Evolutionary conservation across 2,113 vertebrate species (phyloP).

Genomic region (Chaetorhynchus papuensis): DNA sequence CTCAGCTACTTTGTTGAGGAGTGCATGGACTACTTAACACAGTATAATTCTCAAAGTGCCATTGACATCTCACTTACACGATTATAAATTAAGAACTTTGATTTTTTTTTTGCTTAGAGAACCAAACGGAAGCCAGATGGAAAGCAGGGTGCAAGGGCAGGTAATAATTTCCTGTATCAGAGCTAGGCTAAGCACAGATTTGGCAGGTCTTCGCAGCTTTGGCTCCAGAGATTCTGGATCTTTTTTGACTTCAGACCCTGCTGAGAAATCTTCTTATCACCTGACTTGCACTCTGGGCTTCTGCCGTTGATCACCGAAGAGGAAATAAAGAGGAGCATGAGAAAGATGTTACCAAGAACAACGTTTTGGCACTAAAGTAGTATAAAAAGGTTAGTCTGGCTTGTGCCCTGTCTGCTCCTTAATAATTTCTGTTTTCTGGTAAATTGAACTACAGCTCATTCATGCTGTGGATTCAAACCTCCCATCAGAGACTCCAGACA

Average conservation of each 20-base stretch:
- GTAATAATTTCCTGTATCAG: background rate
- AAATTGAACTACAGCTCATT: background rate
- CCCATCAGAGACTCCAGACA: background rate
- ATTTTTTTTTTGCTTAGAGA: background rate
- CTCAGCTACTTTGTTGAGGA: background rate
- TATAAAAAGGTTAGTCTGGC: background rate
- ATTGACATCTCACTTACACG: background rate
- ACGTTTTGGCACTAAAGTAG: background rate
- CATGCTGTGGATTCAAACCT: background rate
- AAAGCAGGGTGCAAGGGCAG: background rate
- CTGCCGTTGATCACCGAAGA: background rate
- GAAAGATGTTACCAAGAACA: background rate
- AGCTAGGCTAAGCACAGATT: background rate
- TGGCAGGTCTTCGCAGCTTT: background rate
- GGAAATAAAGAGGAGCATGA: background rate
- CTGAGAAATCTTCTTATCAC: background rate
- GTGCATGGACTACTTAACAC: background rate
- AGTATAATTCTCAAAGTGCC: background rate
- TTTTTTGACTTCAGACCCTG: background rate
- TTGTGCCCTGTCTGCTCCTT: background rate
- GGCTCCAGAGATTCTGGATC: background rate
- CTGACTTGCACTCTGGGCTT: background rate
- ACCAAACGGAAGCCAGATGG: background rate
- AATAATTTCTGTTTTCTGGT: background rate
- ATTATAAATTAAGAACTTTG: background rate